Evolutionary conservation across 1,140 invertebrate genomes (phyloP).

Genomic region (Calliphora vicina): DNA sequence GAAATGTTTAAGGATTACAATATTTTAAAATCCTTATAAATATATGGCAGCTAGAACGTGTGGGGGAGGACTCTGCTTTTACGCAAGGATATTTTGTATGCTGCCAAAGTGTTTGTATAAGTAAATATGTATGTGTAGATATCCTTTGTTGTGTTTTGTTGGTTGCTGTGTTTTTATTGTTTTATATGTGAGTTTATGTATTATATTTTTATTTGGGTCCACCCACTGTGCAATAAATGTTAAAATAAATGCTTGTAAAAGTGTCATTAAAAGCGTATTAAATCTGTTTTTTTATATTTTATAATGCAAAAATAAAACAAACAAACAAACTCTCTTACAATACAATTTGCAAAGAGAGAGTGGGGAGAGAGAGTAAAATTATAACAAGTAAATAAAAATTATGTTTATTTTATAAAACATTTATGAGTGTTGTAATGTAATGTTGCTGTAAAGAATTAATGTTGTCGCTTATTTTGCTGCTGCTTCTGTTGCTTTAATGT

Average conservation of each 20-base stretch:
- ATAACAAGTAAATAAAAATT: background rate
- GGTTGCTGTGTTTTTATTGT: background rate
- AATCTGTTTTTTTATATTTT: background rate
- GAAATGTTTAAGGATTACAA: background rate
- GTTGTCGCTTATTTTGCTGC: too few relatives aligned
- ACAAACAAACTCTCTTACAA: background rate
- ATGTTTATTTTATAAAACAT: too few relatives aligned
- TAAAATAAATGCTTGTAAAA: constrained; percentile 14
- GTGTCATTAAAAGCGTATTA: constrained; percentile 8
- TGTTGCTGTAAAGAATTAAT: too few relatives aligned
- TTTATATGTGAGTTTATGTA: background rate
- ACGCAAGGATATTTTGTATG: background rate
- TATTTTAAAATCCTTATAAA: background rate
- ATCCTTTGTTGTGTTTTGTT: background rate
- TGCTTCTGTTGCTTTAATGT: too few relatives aligned
- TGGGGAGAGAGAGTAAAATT: background rate
- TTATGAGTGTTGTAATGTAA: too few relatives aligned
- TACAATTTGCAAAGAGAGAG: too few relatives aligned
- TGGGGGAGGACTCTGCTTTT: background rate
- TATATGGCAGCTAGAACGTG: too few relatives aligned
- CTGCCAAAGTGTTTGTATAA: background rate
- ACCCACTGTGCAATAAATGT: constrained; percentile 12
- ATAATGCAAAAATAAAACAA: background rate
- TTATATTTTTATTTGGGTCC: background rate
- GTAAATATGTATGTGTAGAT: background rate